These are phyloP conservation scores for Dione vanillae DNA, from an alignment of 2,888 invertebrate genomes.

Conservation along the genomic window DNA sequence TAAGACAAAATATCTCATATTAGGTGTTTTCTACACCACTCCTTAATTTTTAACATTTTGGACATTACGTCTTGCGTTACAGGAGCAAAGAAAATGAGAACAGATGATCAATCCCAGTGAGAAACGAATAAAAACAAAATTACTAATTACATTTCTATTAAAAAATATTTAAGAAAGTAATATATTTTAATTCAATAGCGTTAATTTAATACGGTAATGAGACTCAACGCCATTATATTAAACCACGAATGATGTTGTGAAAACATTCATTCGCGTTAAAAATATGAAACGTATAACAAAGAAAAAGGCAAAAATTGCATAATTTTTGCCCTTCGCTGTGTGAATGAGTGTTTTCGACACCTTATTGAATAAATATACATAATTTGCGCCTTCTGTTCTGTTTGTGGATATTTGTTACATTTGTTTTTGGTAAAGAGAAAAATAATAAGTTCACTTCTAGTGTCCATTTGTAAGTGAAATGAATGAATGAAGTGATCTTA, in stretches of 20 bases:
- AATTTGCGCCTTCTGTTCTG: conserved; percentile 40
- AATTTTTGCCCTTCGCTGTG: conserved; percentile 38
- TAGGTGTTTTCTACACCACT: too few species aligned
- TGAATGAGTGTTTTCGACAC: conserved; percentile 42
- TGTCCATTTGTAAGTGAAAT: not conserved
- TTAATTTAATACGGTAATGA: not conserved
- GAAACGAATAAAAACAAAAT: too few species aligned
- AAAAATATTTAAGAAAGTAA: too few species aligned
- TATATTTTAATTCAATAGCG: not conserved
- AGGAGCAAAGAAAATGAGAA: too few species aligned
- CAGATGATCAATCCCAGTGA: too few species aligned
- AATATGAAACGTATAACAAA: conserved; percentile 34
- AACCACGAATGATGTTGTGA: not conserved
- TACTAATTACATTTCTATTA: too few species aligned
- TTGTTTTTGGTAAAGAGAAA: conserved; percentile 27
- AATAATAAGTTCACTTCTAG: conserved; percentile 13
- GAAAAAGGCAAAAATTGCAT: conserved; percentile 35
- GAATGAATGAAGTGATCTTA: not conserved
- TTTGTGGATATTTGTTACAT: conserved; percentile 30
- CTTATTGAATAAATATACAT: conserved; percentile 49
- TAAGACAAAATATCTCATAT: too few species aligned
- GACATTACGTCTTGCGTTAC: too few species aligned
- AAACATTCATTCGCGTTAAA: conserved; percentile 20
- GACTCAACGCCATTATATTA: not conserved
- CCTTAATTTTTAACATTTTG: too few species aligned